phyloP scores from a whole-genome alignment of 2,797 vertebrate genomes.

The Tenualosa ilisha region DNA sequence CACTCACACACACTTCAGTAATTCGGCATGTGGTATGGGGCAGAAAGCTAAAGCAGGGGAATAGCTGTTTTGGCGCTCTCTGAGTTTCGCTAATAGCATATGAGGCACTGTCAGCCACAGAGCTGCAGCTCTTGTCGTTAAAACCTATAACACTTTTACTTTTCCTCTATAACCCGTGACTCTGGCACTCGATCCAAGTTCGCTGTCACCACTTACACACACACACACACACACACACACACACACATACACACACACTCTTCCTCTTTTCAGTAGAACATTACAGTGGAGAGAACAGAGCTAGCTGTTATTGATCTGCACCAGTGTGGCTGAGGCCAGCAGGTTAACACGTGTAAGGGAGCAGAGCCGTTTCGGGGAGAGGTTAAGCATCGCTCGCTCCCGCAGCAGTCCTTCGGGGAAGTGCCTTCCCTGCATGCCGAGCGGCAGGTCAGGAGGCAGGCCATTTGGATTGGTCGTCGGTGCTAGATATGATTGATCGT shows the following conservation, averaged over 20 bases:
- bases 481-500: slow-evolving; percentile 77
- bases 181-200: background rate
- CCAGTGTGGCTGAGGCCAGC: slow-evolving; percentile 56
- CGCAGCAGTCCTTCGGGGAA: slow-evolving; percentile 21
- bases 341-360: slow-evolving; percentile 60
- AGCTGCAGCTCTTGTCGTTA: background rate
- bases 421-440: slow-evolving; percentile 30
- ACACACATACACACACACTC: background rate
- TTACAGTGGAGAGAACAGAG: background rate
- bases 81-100: background rate
- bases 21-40: background rate
- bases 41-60: background rate
- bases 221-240: background rate
- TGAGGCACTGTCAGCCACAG: slow-evolving; percentile 2
- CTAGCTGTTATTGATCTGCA: slow-evolving; percentile 57
- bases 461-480: slow-evolving; percentile 68
- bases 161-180: slow-evolving; percentile 21
- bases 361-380: slow-evolving; percentile 51
- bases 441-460: slow-evolving; percentile 69
- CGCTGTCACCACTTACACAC: slow-evolving; percentile 31
- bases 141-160: slow-evolving; percentile 22
- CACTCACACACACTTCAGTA: background rate
- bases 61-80: background rate
- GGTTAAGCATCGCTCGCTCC: slow-evolving; percentile 43
- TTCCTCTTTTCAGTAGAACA: background rate